A percentile compares a stretch with the other conserved stretches of the same genome.
phyloP scores from a whole-genome alignment of 2,113 vertebrate species.

The Nycticryphes semicollaris region DNA sequence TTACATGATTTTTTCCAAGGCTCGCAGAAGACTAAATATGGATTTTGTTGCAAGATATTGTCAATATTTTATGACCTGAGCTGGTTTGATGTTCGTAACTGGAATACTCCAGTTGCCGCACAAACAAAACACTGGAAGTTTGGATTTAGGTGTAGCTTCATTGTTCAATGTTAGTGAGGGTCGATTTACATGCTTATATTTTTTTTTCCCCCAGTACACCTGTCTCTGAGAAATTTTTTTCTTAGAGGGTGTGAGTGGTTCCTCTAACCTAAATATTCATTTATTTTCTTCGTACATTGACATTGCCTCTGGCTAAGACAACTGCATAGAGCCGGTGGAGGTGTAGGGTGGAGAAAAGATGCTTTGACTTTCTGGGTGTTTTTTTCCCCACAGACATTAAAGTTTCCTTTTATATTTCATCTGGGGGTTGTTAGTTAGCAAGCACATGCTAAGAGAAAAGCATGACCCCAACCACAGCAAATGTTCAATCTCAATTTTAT shows the following conservation, averaged over 20 bases:
- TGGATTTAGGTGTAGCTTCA: background rate
- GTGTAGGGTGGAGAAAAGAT: background rate
- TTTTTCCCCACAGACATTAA: background rate
- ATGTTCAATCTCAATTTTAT: background rate
- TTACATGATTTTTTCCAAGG: background rate
- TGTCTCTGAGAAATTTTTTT: conserved; percentile 47
- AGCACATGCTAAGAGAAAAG: background rate
- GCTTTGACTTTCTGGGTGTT: background rate
- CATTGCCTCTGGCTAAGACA: conserved; percentile 53
- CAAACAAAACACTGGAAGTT: conserved; percentile 23
- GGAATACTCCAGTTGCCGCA: background rate
- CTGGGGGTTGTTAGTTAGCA: background rate
- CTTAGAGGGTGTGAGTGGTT: background rate
- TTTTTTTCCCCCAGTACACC: background rate
- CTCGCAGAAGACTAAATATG: background rate
- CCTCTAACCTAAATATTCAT: conserved; percentile 46
- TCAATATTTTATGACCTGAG: background rate
- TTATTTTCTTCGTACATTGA: conserved; percentile 29
- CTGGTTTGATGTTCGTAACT: background rate
- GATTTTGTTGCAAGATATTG: background rate
- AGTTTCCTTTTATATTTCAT: background rate
- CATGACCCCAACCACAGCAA: background rate
- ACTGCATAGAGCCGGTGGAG: conserved; percentile 17
- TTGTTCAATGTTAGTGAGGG: conserved; percentile 23
- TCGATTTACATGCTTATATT: conserved; percentile 56